These are phyloP conservation scores for Aphis craccivora DNA, from an alignment of 1,140 invertebrate genomes.

Conservation along the genomic window DNA sequence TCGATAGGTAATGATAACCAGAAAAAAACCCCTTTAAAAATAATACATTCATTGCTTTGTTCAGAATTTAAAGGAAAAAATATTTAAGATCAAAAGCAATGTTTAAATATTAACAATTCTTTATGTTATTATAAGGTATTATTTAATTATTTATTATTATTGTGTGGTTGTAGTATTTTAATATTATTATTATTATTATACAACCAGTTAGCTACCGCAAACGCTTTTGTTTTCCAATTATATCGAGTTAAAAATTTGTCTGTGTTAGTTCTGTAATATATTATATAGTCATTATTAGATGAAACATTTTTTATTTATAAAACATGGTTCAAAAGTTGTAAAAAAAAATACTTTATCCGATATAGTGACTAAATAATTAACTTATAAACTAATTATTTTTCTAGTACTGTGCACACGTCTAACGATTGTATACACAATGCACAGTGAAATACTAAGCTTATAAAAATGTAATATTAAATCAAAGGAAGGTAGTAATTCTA, in stretches of 20 bases:
- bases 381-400: conserved; percentile 20
- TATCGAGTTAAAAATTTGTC: background rate
- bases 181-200: background rate
- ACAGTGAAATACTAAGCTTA: background rate
- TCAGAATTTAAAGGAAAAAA: too few relatives aligned
- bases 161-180: background rate
- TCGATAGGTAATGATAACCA: too few relatives aligned
- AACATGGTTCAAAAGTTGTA: background rate
- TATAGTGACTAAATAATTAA: conserved; percentile 19
- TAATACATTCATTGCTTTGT: too few relatives aligned
- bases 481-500: background rate
- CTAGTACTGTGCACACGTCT: background rate
- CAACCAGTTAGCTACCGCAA: background rate
- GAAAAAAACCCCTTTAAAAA: too few relatives aligned
- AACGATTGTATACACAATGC: background rate
- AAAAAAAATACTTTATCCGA: background rate
- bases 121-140: background rate
- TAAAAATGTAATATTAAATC: background rate
- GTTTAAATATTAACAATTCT: background rate
- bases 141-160: background rate
- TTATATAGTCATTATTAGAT: background rate
- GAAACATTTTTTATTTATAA: background rate
- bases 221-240: background rate
- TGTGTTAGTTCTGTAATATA: background rate
- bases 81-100: background rate